Conservation (phyloP, 1,140 invertebrate genomes). For the Plodia interpunctella region DNA sequence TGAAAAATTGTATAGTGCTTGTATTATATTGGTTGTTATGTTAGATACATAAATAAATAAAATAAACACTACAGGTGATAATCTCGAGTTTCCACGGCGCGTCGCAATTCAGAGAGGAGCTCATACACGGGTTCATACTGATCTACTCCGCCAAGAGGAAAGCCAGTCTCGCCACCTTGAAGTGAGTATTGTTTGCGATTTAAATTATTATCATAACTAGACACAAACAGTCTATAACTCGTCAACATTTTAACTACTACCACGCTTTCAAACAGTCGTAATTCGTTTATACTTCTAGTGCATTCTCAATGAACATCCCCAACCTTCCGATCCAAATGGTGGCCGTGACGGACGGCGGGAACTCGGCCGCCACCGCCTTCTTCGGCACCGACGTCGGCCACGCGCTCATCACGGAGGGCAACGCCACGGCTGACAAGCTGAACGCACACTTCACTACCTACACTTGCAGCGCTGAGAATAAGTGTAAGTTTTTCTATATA, state of each 20-base stretch:
- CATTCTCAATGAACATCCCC: slow-evolving; percentile 95
- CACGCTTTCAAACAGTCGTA: not conserved
- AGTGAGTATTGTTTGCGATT: slow-evolving; percentile 78
- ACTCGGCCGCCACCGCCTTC: slow-evolving; percentile 86
- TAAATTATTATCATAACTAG: no score
- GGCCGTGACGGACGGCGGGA: slow-evolving; percentile 92
- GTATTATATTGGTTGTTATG: no score
- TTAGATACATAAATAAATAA: no score
- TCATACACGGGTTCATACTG: slow-evolving; percentile 97
- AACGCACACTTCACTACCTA: slow-evolving; percentile 95
- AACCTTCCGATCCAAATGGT: slow-evolving; percentile 97
- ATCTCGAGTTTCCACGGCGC: slow-evolving; percentile 97
- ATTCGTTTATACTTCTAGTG: slow-evolving; percentile 76
- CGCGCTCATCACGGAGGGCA: slow-evolving; percentile 94
- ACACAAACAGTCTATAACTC: no score
- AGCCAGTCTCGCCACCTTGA: slow-evolving; percentile 94
- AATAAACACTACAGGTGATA: slow-evolving; percentile 85
- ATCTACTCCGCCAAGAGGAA: slow-evolving; percentile 97
- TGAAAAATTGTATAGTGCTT: no score
- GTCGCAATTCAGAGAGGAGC: slow-evolving; percentile 92
- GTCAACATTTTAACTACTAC: no score
- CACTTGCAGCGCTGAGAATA: slow-evolving; percentile 87
- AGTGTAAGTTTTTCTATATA: slow-evolving; percentile 80
- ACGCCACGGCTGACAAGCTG: slow-evolving; percentile 93
- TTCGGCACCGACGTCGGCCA: slow-evolving; percentile 94